Percentiles rank a stretch among this genome's conserved stretches.
Evolutionary conservation across 2,113 vertebrate genomes (phyloP).

Genomic region (Brachypteracias leptosomus): DNA sequence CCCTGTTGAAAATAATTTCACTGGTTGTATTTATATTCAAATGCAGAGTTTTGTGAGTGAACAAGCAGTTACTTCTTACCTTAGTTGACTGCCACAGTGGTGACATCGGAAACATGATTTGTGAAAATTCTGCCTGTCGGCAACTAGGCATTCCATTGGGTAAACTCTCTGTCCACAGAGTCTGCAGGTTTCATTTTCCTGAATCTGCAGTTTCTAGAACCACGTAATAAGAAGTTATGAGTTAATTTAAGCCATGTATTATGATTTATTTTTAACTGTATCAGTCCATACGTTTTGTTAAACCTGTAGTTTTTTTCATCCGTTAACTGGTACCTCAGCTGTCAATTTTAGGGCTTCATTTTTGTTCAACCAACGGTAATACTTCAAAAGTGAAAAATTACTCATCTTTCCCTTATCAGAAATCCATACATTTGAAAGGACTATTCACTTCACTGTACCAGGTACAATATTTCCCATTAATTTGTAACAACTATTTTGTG

Average conservation of each 20-base stretch:
- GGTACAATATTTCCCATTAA: not conserved
- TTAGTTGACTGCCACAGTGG: conserved; percentile 90
- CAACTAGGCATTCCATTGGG: conserved; percentile 92
- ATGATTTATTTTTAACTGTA: not conserved
- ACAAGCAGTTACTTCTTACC: conserved; percentile 75
- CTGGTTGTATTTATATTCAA: not conserved
- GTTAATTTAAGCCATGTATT: not conserved
- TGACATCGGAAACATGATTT: conserved; percentile 96
- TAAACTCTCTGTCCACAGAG: conserved; percentile 92
- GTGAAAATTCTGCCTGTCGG: conserved; percentile 96
- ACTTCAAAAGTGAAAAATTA: not conserved
- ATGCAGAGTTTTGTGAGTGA: not conserved
- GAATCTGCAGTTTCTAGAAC: conserved; percentile 84
- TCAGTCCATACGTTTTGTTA: not conserved
- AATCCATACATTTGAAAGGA: not conserved
- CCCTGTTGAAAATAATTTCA: not conserved
- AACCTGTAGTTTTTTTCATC: not conserved
- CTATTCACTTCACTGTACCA: not conserved
- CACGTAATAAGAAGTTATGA: conserved; percentile 21
- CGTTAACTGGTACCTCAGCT: not conserved
- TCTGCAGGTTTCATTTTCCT: conserved; percentile 87
- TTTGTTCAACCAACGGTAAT: not conserved
- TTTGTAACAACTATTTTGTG: not conserved
- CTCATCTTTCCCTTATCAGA: not conserved
- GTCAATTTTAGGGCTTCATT: not conserved